phyloP scores from a whole-genome alignment of 2,113 vertebrate species.

The Colinus virginianus region DNA sequence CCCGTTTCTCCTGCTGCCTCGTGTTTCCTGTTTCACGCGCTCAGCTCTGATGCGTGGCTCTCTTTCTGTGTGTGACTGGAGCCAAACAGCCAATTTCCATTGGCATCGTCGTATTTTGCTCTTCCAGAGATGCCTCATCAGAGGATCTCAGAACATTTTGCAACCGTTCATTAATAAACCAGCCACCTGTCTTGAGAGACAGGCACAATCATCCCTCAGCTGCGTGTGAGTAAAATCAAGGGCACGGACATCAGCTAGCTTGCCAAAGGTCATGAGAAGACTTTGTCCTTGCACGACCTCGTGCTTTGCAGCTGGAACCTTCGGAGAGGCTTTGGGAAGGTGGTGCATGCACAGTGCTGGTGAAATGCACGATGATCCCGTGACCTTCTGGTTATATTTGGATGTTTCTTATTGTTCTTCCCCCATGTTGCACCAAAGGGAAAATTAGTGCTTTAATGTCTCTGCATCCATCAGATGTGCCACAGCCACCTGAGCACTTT shows the following conservation, averaged over 20 bases:
- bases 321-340: background rate
- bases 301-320: background rate
- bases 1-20: background rate
- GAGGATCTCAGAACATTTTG: conserved; percentile 32
- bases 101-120: background rate
- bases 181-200: background rate
- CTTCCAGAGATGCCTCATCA: background rate
- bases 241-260: background rate
- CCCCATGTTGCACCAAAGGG: background rate
- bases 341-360: background rate
- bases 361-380: background rate
- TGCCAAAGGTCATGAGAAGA: background rate
- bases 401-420: background rate
- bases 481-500: background rate
- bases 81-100: background rate
- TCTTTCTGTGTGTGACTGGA: background rate
- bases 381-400: background rate
- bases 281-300: background rate
- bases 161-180: background rate
- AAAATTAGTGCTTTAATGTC: background rate
- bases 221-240: background rate
- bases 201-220: background rate
- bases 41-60: background rate
- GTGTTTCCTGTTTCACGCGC: background rate
- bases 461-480: background rate